Base-by-base conservation (phyloP, 35 echinoderm and acorn worm genomes). In the Hemicentrotus pulcherrimus region DNA sequence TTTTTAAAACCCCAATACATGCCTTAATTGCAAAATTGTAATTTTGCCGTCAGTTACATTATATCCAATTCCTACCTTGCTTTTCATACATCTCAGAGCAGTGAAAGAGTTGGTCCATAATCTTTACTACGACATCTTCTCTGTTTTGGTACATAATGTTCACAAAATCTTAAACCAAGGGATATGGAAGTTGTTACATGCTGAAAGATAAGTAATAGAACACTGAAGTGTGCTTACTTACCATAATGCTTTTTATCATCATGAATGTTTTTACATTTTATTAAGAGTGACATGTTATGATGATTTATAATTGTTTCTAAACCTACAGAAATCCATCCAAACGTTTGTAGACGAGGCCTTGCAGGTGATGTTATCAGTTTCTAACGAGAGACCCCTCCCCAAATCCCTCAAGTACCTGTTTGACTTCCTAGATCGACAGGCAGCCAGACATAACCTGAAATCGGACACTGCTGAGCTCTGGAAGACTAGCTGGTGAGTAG, bases 401-500 rank as follows among this genome's bases (percentile, higher is more conserved):
- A 95, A 94, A 61, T 88, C 92, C 46, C 94, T 98, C 95, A 98
- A 96, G 95, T 96, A 96, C 32, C 88, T 98, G 28, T 98, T 98
- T 95, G 97, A 98, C 61, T 98, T 98, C 94, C 96, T 98, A 94
- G 97, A 98, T 94, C 96, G 95, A 61, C 97, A 98, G 60, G 95
- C 96, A 16, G 48, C 46, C 32, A 91, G 93, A 78, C 86, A 98
- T 91, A 94, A 95, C 24, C 52, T 98, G 28, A 94, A 96, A 59
- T 70, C 96, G 48, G 96, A 96, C 32, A 86, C 96, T 22, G 94
- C 95, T 47, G 95, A 98, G 33, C 86, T 95, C 22, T 98, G 97
- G 97, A 98, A 98, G 91, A 98, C 94, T 94, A 98, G 96, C 91
- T 95, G 95, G 97, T 98, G 95, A 92, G 97, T 31, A 41, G 4